Evolutionary conservation across 2,888 invertebrate species (phyloP).

Genomic region (Serripes groenlandicus): DNA sequence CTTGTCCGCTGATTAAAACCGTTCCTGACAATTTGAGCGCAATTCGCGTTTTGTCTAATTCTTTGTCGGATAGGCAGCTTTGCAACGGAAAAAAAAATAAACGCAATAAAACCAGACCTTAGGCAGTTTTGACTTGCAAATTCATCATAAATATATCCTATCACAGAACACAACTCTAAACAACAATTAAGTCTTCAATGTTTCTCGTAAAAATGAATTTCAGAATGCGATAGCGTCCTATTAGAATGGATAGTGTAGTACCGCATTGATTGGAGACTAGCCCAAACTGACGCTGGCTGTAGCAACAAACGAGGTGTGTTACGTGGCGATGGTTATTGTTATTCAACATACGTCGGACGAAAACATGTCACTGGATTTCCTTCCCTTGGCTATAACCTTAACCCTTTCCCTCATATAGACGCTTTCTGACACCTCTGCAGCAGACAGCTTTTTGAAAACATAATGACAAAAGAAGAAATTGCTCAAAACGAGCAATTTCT

Average conservation of each 20-base stretch:
- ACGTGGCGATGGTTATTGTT: no score
- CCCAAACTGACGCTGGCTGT: background rate
- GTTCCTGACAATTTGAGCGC: background rate
- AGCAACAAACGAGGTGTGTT: background rate
- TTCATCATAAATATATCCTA: slow-evolving; percentile 29
- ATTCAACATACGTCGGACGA: no score
- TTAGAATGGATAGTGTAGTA: background rate
- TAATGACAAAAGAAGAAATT: no score
- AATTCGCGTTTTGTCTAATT: background rate
- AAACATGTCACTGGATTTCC: no score
- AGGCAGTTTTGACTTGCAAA: slow-evolving; percentile 48
- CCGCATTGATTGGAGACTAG: background rate
- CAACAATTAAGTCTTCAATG: background rate
- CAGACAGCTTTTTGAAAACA: no score
- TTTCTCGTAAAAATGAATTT: slow-evolving; percentile 3
- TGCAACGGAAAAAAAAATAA: background rate
- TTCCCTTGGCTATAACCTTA: no score
- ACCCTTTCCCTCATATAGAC: no score
- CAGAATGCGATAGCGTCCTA: slow-evolving; percentile 15
- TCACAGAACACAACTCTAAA: slow-evolving; percentile 14
- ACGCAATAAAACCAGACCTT: background rate
- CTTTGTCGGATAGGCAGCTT: background rate
- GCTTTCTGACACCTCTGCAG: no score
- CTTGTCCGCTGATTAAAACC: no score
- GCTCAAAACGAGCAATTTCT: no score